Evolutionary conservation across 2,888 invertebrate genomes (phyloP).

Genomic region (Beris chalybata): DNA sequence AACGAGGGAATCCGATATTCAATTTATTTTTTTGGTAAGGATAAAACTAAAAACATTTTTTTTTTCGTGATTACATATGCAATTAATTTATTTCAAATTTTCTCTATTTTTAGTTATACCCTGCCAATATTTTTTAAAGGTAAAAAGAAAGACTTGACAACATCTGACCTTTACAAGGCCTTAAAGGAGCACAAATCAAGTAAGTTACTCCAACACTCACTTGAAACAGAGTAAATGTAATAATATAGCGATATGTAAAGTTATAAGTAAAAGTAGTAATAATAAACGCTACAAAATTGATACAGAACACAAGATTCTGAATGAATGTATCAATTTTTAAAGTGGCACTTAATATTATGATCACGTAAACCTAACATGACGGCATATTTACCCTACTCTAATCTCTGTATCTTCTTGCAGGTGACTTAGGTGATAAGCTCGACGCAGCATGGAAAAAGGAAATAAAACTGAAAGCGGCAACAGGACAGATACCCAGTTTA

Average conservation of each 20-base stretch:
- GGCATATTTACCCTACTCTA: too few relatives aligned
- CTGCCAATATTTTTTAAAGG: conserved; percentile 76
- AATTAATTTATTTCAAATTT: not conserved
- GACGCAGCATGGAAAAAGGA: conserved; percentile 64
- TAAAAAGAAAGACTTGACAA: conserved; percentile 69
- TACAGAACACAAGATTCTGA: too few relatives aligned
- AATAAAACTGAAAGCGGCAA: conserved; percentile 50
- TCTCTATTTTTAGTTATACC: conserved; percentile 65
- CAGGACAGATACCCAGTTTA: conserved; percentile 59
- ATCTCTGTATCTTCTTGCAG: conserved; percentile 41
- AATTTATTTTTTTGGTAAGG: conserved; percentile 27
- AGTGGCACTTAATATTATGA: too few relatives aligned
- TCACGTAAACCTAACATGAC: too few relatives aligned
- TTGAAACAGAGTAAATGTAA: too few relatives aligned
- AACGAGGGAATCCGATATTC: conserved; percentile 16
- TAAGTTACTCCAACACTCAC: conserved; percentile 39
- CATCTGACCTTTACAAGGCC: conserved; percentile 74
- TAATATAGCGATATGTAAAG: too few relatives aligned
- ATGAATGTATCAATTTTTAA: too few relatives aligned
- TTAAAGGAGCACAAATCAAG: conserved; percentile 70
- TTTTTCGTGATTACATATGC: not conserved
- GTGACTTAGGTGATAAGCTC: conserved; percentile 62
- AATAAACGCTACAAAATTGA: too few relatives aligned
- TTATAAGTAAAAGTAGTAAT: too few relatives aligned
- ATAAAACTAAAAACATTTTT: not conserved